Percentiles rank a stretch among this genome's conserved stretches.
Conservation (phyloP, 2,113 vertebrate species). For the Trichechus manatus region DNA sequence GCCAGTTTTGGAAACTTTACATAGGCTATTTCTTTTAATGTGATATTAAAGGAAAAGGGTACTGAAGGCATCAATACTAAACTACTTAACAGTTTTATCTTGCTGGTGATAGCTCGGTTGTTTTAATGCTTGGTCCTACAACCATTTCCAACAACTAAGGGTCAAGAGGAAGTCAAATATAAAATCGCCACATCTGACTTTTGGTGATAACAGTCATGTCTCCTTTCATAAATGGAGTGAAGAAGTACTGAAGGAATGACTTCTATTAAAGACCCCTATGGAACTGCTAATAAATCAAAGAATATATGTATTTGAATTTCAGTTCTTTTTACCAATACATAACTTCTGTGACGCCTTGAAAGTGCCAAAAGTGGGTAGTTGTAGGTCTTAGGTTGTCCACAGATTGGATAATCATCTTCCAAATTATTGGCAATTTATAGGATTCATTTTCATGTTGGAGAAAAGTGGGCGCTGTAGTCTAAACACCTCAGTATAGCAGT, state of each 20-base stretch:
- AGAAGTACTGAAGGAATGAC: conserved; percentile 64
- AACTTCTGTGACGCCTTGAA: conserved; percentile 40
- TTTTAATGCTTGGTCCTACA: conserved; percentile 61
- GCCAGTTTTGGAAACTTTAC: conserved; percentile 47
- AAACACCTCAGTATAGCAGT: neutral
- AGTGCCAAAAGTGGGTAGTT: conserved; percentile 22
- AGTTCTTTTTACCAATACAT: neutral
- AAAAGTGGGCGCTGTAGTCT: conserved; percentile 42
- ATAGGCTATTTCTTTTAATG: conserved; percentile 47
- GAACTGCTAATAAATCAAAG: conserved; percentile 62
- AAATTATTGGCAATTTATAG: conserved; percentile 50
- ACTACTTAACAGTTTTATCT: conserved; percentile 63
- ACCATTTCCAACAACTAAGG: conserved; percentile 50
- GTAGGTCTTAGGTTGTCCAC: conserved; percentile 37
- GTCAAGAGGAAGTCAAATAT: conserved; percentile 63
- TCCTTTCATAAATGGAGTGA: conserved; percentile 64
- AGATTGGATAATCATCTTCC: conserved; percentile 51
- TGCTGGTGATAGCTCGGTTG: conserved; percentile 58
- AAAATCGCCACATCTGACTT: conserved; percentile 66
- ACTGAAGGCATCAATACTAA: conserved; percentile 38
- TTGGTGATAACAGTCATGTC: conserved; percentile 52
- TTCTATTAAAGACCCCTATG: conserved; percentile 56
- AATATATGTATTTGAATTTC: conserved; percentile 70
- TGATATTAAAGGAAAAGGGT: conserved; percentile 27
- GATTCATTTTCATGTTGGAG: conserved; percentile 64